These are phyloP conservation scores for Myxocyprinus asiaticus DNA, from an alignment of 2,113 vertebrate genomes.

Conservation along the genomic window DNA sequence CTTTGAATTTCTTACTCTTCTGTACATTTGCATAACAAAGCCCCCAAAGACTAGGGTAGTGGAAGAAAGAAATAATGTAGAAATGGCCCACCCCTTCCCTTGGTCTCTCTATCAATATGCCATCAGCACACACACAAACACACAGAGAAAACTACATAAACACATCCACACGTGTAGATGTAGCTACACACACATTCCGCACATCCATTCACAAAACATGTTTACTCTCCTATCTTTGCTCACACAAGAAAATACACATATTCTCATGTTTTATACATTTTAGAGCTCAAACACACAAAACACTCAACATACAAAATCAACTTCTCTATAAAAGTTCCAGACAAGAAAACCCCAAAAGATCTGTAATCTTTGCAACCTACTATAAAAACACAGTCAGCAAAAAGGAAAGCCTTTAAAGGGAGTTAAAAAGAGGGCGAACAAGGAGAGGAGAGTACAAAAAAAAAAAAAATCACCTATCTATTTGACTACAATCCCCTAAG, in stretches of 20 bases:
- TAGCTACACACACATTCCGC: constrained; percentile 10
- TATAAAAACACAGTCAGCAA: constrained; percentile 83
- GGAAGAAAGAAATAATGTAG: constrained; percentile 87
- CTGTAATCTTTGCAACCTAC: constrained; percentile 81
- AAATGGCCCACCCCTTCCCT: constrained; percentile 56
- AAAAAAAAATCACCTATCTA: constrained; percentile 68
- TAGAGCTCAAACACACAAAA: constrained; percentile 21
- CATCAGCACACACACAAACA: constrained; percentile 50
- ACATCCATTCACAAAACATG: constrained; percentile 1
- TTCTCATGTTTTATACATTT: constrained; percentile 48
- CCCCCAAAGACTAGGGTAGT: constrained; percentile 88
- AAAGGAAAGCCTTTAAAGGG: constrained; percentile 93
- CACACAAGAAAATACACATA: constrained; percentile 46
- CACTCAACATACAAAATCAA: constrained; percentile 37
- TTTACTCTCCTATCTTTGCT: constrained; percentile 24
- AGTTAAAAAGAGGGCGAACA: constrained; percentile 77
- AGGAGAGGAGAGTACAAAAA: constrained; percentile 55
- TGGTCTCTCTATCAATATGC: constrained; percentile 64
- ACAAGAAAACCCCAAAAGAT: constrained; percentile 90
- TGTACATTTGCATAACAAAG: constrained; percentile 99
- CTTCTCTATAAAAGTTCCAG: constrained; percentile 84
- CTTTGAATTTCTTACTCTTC: constrained; percentile 96
- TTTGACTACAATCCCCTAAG: constrained; percentile 76
- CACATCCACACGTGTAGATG: background rate
- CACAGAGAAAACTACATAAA: constrained; percentile 22